Conservation (phyloP, 2,888 invertebrate species). For the Latrodectus elegans region DNA sequence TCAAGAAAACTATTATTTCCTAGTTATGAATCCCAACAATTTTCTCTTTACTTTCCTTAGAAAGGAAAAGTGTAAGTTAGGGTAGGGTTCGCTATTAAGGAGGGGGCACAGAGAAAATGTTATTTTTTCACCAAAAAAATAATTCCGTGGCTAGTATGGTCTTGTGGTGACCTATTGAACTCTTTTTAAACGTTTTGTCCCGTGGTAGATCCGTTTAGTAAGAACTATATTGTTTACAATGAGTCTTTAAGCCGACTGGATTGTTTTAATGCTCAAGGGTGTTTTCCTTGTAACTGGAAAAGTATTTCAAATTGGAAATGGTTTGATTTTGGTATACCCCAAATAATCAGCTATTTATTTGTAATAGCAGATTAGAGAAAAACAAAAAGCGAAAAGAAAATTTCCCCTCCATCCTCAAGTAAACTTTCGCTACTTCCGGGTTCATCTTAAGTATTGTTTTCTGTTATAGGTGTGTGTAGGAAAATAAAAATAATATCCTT, state of each 20-base stretch:
- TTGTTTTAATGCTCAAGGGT: background rate
- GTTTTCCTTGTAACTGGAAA: constrained; percentile 6
- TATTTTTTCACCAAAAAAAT: constrained; percentile 15
- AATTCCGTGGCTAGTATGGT: background rate
- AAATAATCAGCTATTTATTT: no score
- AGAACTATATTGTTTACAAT: background rate
- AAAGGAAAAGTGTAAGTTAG: constrained; percentile 23
- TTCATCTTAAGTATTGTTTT: no score
- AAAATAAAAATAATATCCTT: no score
- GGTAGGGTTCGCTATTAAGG: constrained; percentile 4
- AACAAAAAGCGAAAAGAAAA: no score
- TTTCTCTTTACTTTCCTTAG: constrained; percentile 11
- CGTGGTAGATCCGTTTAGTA: constrained; percentile 6
- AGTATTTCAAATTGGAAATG: background rate
- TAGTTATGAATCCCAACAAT: constrained; percentile 44
- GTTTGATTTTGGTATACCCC: no score
- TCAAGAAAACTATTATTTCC: constrained; percentile 46
- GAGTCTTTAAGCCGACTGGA: background rate
- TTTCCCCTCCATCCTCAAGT: no score
- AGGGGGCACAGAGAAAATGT: constrained; percentile 14
- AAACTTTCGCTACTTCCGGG: no score
- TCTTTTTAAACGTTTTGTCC: constrained; percentile 26
- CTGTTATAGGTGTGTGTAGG: no score
- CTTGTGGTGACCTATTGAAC: constrained; percentile 50
- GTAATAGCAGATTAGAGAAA: no score